A percentile compares a stretch with the other conserved stretches of the same genome.
phyloP scores from a whole-genome alignment of 2,888 invertebrate species.

The Aporophyla lueneburgensis region DNA sequence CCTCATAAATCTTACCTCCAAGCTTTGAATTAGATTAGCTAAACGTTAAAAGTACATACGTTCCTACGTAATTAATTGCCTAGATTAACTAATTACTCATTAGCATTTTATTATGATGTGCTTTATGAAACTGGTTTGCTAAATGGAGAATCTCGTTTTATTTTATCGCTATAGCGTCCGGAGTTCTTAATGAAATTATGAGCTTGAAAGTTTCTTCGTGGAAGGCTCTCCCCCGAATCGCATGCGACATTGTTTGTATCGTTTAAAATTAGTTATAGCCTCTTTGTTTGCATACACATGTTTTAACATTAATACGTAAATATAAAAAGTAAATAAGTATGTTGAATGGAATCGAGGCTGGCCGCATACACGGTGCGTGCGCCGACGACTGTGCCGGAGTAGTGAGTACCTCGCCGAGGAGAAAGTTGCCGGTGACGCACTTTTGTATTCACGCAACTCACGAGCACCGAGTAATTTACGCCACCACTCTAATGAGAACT shows the following conservation, averaged over 20 bases:
- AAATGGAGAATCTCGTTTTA: conserved; percentile 33
- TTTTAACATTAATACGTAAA: conserved; percentile 34
- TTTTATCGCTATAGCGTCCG: conserved; percentile 12
- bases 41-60: conserved; percentile 54
- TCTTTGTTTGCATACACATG: conserved; percentile 16
- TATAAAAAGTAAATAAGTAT: conserved; percentile 42
- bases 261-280: conserved; percentile 28
- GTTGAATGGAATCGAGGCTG: conserved; percentile 69
- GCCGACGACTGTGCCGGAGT: conserved; percentile 65
- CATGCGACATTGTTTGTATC: conserved; percentile 32
- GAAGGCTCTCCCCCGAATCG: conserved; percentile 18
- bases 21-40: conserved; percentile 61
- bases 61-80: conserved; percentile 46
- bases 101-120: conserved; percentile 36
- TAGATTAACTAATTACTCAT: conserved; percentile 52
- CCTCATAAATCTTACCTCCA: conserved; percentile 60
- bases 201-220: conserved; percentile 35
- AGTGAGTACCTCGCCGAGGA: conserved; percentile 74
- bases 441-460: conserved; percentile 84
- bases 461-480: conserved; percentile 81
- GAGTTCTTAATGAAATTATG: conserved; percentile 16
- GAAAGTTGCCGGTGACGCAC: conserved; percentile 89
- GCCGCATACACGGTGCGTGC: conserved; percentile 64
- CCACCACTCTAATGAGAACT: conserved; percentile 78
- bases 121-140: conserved; percentile 39